Percentiles rank a stretch among this genome's conserved stretches.
These are phyloP conservation scores for Lichenostomus cassidix DNA, from an alignment of 2,113 vertebrate species.

Conservation along the genomic window DNA sequence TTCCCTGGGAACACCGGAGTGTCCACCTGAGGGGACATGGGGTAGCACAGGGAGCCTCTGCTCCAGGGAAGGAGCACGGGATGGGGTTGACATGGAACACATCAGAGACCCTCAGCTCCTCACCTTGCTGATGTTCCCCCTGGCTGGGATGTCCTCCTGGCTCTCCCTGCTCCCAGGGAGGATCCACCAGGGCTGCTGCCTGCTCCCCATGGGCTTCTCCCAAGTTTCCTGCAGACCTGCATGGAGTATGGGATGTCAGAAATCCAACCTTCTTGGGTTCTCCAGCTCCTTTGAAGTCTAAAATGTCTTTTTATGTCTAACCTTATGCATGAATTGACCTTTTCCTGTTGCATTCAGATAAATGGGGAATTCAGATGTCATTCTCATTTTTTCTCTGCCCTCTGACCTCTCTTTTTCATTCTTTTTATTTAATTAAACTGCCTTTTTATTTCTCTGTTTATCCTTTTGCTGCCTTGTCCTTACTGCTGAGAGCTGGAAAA, in stretches of 20 bases:
- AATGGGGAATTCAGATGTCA: rapidly evolving
- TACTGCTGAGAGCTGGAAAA: neutral
- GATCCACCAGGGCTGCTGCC: neutral
- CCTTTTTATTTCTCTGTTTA: neutral
- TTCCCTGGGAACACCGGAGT: rapidly evolving
- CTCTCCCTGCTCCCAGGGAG: neutral
- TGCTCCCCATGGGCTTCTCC: neutral
- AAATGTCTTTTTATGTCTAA: neutral
- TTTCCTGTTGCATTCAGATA: neutral
- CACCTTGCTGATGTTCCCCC: neutral
- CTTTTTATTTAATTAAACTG: neutral
- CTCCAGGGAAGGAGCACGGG: neutral
- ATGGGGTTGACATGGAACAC: rapidly evolving
- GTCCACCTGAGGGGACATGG: neutral
- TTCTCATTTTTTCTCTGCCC: neutral
- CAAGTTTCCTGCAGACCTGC: constrained; percentile 24
- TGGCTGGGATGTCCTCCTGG: neutral
- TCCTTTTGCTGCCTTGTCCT: neutral
- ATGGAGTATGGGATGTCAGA: rapidly evolving
- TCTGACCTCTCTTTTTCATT: neutral
- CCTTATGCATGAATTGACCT: rapidly evolving
- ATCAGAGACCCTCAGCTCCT: neutral
- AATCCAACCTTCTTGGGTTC: neutral
- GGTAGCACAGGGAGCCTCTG: neutral
- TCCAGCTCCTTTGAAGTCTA: neutral